Evolutionary conservation across 2,113 vertebrate genomes (phyloP), one percentile per base, ranked within the genome.

Genomic region (Zosterops japonicus): DNA sequence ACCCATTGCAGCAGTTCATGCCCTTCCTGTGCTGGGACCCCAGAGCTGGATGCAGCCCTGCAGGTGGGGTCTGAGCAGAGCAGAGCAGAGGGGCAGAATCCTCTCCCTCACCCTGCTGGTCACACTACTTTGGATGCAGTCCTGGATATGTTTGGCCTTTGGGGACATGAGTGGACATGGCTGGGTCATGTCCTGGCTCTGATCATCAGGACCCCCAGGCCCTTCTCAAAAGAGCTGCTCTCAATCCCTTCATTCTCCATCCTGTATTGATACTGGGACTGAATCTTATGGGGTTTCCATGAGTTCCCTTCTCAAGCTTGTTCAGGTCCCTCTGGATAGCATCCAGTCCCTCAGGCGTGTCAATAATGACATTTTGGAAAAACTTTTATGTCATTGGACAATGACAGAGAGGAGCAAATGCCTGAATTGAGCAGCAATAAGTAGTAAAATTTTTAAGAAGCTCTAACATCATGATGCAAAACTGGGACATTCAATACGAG

Each of bases 71-170:
- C 24, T 46, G 49, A 77, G 31, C 4, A 9, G 49, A 50, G 49
- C 47, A 49, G 14, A 63, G 23, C 36, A 65, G 44, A 65, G 33
- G 9, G 8, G 5, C 11, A 53, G 44, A 41, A 79, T 65, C n/a
- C 12, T 8, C 7, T 31, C 17, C 24, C 65, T 31, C 0, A 0
- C 5, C 36, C 20, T 27, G 14, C n/a, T 49, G 17, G 0, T 14
- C 35, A 14, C 1, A 0, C 2, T 55, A 19, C 61, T 35, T 22
- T 25, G 18, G 44, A 25, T 9, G 31, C 31, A 78, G 36, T 18
- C n/a, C 46, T 1, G 25, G n/a, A 44, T 5, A 31, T 3, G 11
- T 29, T 22, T 53, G n/a, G 21, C 21, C 46, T 65, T 41, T 18
- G 19, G 52, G 20, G 14, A 29, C 5, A 0, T 2, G 7, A 53